A percentile compares a stretch with the other conserved stretches of the same genome.
phyloP scores from a whole-genome alignment of 2,797 vertebrate species.

The Pampus argenteus region DNA sequence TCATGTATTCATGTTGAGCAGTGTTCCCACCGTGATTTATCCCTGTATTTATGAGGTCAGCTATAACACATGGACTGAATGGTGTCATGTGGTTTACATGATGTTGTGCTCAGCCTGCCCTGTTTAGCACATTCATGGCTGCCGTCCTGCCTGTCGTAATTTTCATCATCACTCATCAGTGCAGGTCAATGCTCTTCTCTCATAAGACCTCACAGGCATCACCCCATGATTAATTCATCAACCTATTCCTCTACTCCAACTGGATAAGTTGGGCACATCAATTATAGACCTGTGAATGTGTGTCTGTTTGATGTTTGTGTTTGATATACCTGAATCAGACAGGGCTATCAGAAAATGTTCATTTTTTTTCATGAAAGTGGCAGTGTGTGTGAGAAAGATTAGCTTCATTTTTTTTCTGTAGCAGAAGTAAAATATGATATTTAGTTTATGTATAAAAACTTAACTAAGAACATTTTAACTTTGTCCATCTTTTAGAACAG shows the following conservation, averaged over 20 bases:
- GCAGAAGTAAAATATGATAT: no score
- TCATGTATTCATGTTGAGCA: constrained; percentile 32
- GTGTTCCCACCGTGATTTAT: constrained; percentile 50
- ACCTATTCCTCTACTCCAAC: constrained; percentile 53
- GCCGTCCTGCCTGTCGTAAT: constrained; percentile 25
- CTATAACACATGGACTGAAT: constrained; percentile 15
- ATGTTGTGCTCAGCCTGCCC: constrained; percentile 11
- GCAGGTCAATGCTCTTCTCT: not conserved
- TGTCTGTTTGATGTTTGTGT: constrained; percentile 27
- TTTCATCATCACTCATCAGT: constrained; percentile 49
- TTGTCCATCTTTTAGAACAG: not conserved
- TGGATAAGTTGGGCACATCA: constrained; percentile 61
- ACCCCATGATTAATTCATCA: constrained; percentile 73
- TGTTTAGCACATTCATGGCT: constrained; percentile 9
- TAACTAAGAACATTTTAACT: not conserved
- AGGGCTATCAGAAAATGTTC: constrained; percentile 34
- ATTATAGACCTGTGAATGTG: constrained; percentile 55
- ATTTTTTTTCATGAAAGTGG: constrained; percentile 23
- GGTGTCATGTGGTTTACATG: constrained; percentile 23
- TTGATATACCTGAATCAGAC: constrained; percentile 31
- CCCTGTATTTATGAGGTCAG: constrained; percentile 52
- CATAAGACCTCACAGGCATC: constrained; percentile 27
- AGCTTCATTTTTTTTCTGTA: no score
- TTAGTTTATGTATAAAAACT: not conserved
- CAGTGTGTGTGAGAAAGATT: no score